Base-by-base conservation (phyloP, 2,797 vertebrate genomes). In the Lates japonicus region DNA sequence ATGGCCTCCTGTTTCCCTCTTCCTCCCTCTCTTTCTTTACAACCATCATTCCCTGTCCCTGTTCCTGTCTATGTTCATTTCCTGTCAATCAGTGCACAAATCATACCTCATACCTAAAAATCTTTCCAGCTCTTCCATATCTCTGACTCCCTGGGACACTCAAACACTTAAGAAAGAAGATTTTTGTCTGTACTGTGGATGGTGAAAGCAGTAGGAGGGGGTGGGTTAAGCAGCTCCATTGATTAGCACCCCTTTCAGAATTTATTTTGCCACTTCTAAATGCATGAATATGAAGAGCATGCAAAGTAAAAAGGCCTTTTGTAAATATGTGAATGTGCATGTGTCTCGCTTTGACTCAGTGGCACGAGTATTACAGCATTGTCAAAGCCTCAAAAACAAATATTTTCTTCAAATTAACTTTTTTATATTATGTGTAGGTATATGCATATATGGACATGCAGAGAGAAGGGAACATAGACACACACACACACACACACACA, bases 211-310 rank as follows among this genome's bases (percentile, higher is more conserved):
- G 68, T n/a, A 64, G 42, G 42, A 70, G 4, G 22, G 16, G n/a
- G 31, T 3, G 7, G 39, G 33, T 73, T 67, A 66, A 71, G 37
- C n/a, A 55, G 42, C 69, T 66, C 60, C 48, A n/a, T 64, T 70
- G 68, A 83, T 86, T 78, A 67, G 57, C 49, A 87, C 70, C n/a
- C 55, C 41, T 82, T 80, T 72, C 29, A 75, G 29, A 78, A 60
- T 67, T 52, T 44, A 39, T 73, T 70, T 74, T 42, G 10, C 22
- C 33, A 37, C 48, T 68, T 81, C n/a, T 48, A 41, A 78, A 67
- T 74, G 39, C 54, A 79, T 82, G 44, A 77, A 46, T 78, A 70
- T 65, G 48, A 62, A 70, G 9, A 68, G 12, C n/a, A 39, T 5
- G 20, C 8, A 51, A 37, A 42, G 33, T 69, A 41, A 73, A 72